Conservation (phyloP, 2,113 vertebrate genomes). For the Mesoclemmys tuberculata region DNA sequence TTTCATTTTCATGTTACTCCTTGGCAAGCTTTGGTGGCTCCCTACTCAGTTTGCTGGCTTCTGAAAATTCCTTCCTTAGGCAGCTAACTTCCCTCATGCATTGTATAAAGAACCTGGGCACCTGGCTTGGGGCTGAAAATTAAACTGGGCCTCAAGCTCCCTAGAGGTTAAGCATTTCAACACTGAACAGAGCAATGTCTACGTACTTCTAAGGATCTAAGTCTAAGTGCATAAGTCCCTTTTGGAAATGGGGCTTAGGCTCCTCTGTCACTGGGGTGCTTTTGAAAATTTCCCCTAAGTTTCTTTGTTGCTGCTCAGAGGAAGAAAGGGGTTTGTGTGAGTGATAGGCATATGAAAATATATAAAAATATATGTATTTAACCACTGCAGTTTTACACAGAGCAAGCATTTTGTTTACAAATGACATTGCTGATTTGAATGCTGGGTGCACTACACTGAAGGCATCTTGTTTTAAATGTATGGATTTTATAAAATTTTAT, state of each 20-base stretch:
- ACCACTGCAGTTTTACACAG: slow-evolving; percentile 14
- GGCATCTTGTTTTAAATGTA: slow-evolving; percentile 8
- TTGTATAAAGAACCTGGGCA: too few species aligned
- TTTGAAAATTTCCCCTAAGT: background rate
- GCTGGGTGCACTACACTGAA: slow-evolving; percentile 25
- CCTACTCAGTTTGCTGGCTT: too few species aligned
- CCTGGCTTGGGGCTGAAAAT: background rate
- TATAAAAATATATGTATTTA: background rate
- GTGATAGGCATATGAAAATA: background rate
- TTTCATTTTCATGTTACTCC: too few species aligned
- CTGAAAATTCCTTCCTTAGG: too few species aligned
- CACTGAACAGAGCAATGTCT: background rate
- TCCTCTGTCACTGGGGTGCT: background rate
- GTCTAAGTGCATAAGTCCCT: background rate
- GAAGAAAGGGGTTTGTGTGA: background rate
- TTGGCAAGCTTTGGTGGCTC: too few species aligned
- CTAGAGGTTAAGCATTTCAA: background rate
- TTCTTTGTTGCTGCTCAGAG: background rate
- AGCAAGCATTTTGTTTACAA: background rate
- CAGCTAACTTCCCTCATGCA: too few species aligned
- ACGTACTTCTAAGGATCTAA: background rate
- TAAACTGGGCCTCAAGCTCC: background rate
- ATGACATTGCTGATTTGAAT: background rate
- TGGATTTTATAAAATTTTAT: slow-evolving; percentile 41
- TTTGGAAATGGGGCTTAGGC: background rate